Conservation (phyloP, 2,797 vertebrate species). For the Aplochiton taeniatus region DNA sequence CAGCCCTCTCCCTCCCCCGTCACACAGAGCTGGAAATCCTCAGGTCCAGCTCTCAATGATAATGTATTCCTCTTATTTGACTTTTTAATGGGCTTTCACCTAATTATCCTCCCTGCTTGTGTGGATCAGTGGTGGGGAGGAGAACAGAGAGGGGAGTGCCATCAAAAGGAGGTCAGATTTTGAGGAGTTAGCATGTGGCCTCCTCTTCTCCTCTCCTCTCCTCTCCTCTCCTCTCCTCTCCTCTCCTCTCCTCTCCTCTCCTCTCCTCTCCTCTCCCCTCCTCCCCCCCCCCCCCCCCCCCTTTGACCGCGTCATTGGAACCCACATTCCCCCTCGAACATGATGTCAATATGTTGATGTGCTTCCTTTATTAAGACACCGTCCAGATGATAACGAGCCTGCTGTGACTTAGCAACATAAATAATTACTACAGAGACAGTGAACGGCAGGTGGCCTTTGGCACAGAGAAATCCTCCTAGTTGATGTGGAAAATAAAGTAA, state of each 20-base stretch:
- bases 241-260: constrained; percentile 85
- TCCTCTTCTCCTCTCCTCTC: constrained; percentile 67
- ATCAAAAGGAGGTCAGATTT: constrained; percentile 87
- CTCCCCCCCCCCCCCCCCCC: constrained; percentile 46
- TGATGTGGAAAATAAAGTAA: constrained; percentile 99
- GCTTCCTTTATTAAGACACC: constrained; percentile 98
- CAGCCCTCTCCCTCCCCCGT: constrained; percentile 77
- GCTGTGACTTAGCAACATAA: constrained; percentile 99
- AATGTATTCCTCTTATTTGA: constrained; percentile 97
- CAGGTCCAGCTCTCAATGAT: constrained; percentile 84
- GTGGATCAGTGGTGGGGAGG: constrained; percentile 79
- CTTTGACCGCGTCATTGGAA: no score
- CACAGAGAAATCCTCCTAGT: constrained; percentile 99
- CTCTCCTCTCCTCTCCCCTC: constrained; percentile 57
- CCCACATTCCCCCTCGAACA: constrained; percentile 89
- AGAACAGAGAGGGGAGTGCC: constrained; percentile 41
- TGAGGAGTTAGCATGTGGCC: constrained; percentile 82
- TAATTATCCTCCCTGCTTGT: constrained; percentile 92
- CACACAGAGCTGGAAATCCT: constrained; percentile 48
- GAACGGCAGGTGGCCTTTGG: constrained; percentile 99
- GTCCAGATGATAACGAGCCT: constrained; percentile 98
- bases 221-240: constrained; percentile 58
- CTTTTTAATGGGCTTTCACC: constrained; percentile 94
- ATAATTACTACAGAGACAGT: constrained; percentile 98
- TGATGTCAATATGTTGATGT: constrained; percentile 99